Base-by-base conservation (phyloP, 2,797 vertebrate species). In the Sebastes flavidus region DNA sequence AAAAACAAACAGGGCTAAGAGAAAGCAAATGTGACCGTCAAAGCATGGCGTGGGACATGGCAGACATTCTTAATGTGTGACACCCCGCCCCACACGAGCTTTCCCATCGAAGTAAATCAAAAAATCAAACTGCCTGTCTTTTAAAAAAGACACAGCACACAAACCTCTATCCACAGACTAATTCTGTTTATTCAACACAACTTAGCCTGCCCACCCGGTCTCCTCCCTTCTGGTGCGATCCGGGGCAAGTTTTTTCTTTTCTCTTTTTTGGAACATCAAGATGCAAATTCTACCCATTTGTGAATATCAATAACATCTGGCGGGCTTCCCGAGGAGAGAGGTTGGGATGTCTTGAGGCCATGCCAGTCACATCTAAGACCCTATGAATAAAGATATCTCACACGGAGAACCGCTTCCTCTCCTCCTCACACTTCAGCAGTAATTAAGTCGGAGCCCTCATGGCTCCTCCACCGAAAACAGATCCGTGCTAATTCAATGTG, bases 271-370 rank as follows among this genome's bases (percentile, higher is more conserved):
- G 56, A 72, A 77, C 72, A 87, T 86, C 84, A 72, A 87, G 80
- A 94, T 94, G 93, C 89, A 94, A 93, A 94, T 95, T 87, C 70
- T 25, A 80, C 30, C 83, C 81, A 90, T 94, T 93, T 93, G 90
- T 90, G 92, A 93, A 94, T 90, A 94, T 95, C 90, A 93, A 84
- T 93, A 95, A 94, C 94, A 95, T 95, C 92, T 95, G 94, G 90
- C 84, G 24, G 69, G 63, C 80, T 85, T 94, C 89, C 88, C 36
- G 67, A 86, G 75, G 73, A 81, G 82, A 74, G 83, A 84, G 85
- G 88, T 87, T 84, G 83, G 82, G 87, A 90, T 88, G 88, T 90
- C 91, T 94, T 65, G 87, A 94, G 94, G 90, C 89, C 84, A 89
- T 88, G 91, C 88, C 91, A 93, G 91, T 94, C 95, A 94, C 78